A percentile compares a stretch with the other conserved stretches of the same genome.
phyloP scores from a whole-genome alignment of 2,888 invertebrate species.

The Nomada flava region DNA sequence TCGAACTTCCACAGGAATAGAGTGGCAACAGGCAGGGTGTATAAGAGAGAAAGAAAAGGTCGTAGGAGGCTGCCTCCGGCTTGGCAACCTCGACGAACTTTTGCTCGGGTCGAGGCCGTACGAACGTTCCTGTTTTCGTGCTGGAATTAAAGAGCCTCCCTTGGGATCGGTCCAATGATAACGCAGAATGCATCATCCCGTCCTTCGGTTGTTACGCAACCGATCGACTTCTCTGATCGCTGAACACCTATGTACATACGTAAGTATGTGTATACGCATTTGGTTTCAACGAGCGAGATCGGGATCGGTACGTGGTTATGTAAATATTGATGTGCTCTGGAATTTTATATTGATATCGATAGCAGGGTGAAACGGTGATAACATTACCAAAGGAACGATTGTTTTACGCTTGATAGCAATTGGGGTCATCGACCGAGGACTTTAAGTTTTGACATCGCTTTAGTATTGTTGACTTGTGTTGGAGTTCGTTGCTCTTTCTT shows the following conservation, averaged over 20 bases:
- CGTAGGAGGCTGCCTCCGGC: slow-evolving; percentile 52
- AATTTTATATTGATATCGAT: slow-evolving; percentile 13
- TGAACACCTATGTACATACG: no score
- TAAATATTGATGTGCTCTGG: neutral
- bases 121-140: slow-evolving; percentile 65
- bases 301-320: neutral
- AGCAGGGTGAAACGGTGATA: neutral
- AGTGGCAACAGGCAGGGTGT: neutral
- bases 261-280: no score
- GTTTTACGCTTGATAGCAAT: no score
- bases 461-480: neutral
- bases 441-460: neutral
- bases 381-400: no score
- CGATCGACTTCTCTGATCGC: slow-evolving; percentile 15
- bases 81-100: slow-evolving; percentile 75
- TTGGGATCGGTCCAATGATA: slow-evolving; percentile 51
- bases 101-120: slow-evolving; percentile 76
- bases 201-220: slow-evolving; percentile 42
- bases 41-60: neutral
- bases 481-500: neutral
- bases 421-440: no score
- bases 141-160: slow-evolving; percentile 57
- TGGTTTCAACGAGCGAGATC: neutral
- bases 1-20: slow-evolving; percentile 24
- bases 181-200: slow-evolving; percentile 42